Percentiles rank a stretch among this genome's conserved stretches.
These are phyloP conservation scores for Gobionotothen gibberifrons DNA, from an alignment of 2,797 vertebrate species.

Conservation along the genomic window DNA sequence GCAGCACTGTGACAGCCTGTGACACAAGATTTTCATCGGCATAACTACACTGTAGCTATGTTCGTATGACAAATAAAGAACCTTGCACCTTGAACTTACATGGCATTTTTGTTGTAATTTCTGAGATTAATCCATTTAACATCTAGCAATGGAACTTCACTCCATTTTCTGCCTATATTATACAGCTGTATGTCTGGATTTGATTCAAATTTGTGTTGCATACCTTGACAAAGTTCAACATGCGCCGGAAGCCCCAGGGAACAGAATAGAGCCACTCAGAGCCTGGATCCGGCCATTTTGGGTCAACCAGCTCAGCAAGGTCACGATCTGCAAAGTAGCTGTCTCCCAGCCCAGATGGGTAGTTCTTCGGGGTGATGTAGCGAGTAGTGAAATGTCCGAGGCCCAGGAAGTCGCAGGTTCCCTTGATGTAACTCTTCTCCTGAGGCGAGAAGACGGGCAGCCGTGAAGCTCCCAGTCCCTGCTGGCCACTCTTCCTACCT, in stretches of 20 bases:
- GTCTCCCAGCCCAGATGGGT: constrained; percentile 81
- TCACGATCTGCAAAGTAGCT: constrained; percentile 89
- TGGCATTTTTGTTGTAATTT: neutral
- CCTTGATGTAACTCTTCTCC: constrained; percentile 91
- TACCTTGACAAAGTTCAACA: constrained; percentile 94
- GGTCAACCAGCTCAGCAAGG: constrained; percentile 90
- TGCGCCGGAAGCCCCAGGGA: constrained; percentile 91
- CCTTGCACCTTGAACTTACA: too few relatives aligned
- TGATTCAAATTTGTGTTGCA: neutral
- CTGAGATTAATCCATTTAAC: neutral
- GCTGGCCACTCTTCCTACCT: constrained; percentile 91
- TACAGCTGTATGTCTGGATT: neutral
- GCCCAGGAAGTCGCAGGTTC: constrained; percentile 92
- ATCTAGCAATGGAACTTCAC: neutral
- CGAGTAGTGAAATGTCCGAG: constrained; percentile 91
- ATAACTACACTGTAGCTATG: too few relatives aligned
- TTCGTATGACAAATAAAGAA: too few relatives aligned
- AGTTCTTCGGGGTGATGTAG: constrained; percentile 88
- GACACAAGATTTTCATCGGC: too few relatives aligned
- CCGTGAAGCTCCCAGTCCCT: constrained; percentile 87
- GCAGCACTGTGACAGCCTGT: neutral
- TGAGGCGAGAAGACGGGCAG: constrained; percentile 89
- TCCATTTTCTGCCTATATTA: neutral
- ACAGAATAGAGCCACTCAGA: constrained; percentile 90
- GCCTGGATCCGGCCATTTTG: constrained; percentile 88